These are phyloP conservation scores for Ifrita kowaldi DNA, from an alignment of 2,113 vertebrate genomes.

Conservation along the genomic window DNA sequence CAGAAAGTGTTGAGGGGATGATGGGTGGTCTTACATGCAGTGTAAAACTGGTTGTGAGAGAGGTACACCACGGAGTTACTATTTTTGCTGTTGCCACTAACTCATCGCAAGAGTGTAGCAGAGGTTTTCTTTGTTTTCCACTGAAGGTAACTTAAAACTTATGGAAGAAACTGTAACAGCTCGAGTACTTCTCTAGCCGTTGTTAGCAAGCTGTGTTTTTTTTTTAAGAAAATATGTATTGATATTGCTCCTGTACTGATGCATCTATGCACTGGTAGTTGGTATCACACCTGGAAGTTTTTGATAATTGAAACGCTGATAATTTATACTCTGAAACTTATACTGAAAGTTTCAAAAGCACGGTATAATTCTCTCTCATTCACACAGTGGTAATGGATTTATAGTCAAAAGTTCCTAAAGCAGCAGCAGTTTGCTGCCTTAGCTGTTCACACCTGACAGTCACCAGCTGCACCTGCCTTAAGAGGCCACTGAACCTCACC, in stretches of 20 bases:
- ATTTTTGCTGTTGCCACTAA: not conserved
- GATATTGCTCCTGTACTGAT: not conserved
- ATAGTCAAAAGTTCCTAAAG: not conserved
- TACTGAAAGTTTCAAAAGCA: not conserved
- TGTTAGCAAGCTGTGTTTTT: not conserved
- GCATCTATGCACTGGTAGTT: not conserved
- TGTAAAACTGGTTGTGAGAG: not conserved
- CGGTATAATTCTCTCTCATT: not conserved
- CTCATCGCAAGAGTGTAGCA: not conserved
- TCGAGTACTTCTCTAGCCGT: not conserved
- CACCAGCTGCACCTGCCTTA: not conserved
- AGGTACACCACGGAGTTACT: not conserved
- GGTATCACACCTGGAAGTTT: not conserved
- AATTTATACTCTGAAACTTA: not conserved
- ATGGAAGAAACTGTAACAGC: not conserved
- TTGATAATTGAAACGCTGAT: not conserved
- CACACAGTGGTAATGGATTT: fast-evolving
- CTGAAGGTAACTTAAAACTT: not conserved
- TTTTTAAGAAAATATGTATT: not conserved
- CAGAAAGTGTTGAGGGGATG: not conserved
- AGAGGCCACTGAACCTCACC: not conserved
- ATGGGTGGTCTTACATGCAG: not conserved
- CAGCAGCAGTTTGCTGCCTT: not conserved
- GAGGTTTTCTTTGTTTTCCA: not conserved
- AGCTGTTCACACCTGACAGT: not conserved